phyloP scores from a whole-genome alignment of 64 coral and sea anemone genomes.

The Stichodactyla mertensii region DNA sequence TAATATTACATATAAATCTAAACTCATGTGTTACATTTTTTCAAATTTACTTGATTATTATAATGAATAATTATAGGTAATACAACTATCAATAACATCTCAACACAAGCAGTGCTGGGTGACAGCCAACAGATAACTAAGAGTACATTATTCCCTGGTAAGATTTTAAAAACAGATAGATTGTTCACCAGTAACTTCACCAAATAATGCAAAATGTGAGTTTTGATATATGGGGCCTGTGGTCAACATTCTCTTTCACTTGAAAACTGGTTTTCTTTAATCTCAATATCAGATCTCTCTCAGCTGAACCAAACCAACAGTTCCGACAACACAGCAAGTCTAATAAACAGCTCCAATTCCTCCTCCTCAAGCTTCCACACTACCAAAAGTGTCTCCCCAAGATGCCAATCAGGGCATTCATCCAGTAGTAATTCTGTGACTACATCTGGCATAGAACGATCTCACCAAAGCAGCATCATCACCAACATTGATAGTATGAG shows the following conservation, averaged over 20 bases:
- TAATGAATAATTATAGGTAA: neutral
- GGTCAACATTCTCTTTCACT: neutral
- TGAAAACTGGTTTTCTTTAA: neutral
- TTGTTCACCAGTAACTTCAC: too few species aligned
- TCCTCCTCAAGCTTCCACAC: slow-evolving; percentile 27
- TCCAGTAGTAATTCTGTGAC: neutral
- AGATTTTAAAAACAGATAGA: neutral
- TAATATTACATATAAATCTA: too few species aligned
- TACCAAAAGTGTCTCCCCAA: slow-evolving; percentile 19
- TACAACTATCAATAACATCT: neutral
- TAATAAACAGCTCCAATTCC: neutral
- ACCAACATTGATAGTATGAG: slow-evolving; percentile 3
- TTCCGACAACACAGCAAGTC: slow-evolving; percentile 13
- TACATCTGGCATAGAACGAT: neutral
- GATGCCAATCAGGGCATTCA: neutral
- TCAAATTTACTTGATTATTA: too few species aligned
- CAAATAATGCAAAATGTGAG: too few species aligned
- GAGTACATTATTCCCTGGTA: slow-evolving; percentile 8
- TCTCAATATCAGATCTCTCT: neutral
- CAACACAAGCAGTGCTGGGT: slow-evolving; percentile 23
- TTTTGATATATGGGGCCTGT: neutral
- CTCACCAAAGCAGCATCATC: neutral
- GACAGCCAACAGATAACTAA: slow-evolving; percentile 28
- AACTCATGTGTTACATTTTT: too few species aligned
- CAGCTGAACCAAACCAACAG: slow-evolving; percentile 3